A percentile compares a stretch with the other conserved stretches of the same genome.
Conservation (phyloP, 2,888 invertebrate species). For the Orchesella flavescens region DNA sequence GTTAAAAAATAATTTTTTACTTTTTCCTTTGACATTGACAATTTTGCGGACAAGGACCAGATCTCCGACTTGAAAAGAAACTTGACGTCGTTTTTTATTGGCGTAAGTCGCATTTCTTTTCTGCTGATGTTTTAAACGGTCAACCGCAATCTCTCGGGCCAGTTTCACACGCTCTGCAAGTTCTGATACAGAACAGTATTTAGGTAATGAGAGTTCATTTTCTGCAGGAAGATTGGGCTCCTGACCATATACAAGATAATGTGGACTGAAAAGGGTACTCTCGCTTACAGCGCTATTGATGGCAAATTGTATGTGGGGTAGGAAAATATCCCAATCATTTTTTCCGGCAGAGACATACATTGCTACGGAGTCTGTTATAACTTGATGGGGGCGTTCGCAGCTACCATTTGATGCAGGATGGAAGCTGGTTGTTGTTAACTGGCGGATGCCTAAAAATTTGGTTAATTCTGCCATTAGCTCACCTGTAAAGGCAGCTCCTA, state of each 20-base stretch:
- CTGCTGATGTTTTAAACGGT: neutral
- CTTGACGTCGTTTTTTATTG: neutral
- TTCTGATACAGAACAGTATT: neutral
- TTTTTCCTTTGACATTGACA: neutral
- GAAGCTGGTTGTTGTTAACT: neutral
- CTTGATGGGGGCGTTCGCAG: neutral
- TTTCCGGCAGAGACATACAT: neutral
- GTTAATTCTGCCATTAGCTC: too few species aligned
- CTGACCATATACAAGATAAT: neutral
- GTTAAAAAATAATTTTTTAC: neutral
- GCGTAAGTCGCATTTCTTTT: constrained; percentile 2
- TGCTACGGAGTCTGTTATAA: neutral
- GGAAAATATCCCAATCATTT: neutral
- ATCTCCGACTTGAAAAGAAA: neutral
- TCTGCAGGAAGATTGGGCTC: neutral
- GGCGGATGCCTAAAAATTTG: too few species aligned
- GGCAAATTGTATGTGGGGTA: neutral
- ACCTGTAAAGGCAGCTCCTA: too few species aligned
- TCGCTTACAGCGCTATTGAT: neutral
- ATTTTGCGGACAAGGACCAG: constrained; percentile 2
- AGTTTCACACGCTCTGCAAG: neutral
- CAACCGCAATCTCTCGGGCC: neutral
- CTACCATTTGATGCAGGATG: neutral
- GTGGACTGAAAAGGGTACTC: neutral
- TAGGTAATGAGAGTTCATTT: neutral